These are phyloP conservation scores for Leucophenga montana DNA, from an alignment of 2,888 invertebrate species.

Conservation along the genomic window DNA sequence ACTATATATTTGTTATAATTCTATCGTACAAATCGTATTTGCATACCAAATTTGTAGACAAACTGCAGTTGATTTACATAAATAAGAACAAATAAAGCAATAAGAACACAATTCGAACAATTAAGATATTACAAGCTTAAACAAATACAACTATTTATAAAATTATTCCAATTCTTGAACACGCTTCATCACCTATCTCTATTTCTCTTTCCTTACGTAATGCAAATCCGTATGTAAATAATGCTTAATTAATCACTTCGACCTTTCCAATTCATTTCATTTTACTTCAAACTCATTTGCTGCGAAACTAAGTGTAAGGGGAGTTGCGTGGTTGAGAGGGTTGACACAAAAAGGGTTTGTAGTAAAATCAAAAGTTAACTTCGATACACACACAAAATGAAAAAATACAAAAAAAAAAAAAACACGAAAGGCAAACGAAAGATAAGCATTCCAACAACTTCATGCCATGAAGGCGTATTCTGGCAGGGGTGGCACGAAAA, in stretches of 20 bases:
- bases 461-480: background rate
- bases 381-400: background rate
- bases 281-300: background rate
- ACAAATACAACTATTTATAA: constrained; percentile 8
- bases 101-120: constrained; percentile 5
- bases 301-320: background rate
- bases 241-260: constrained; percentile 41
- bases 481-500: background rate
- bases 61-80: constrained; percentile 12
- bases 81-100: background rate
- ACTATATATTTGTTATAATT: background rate
- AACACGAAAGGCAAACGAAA: background rate
- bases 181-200: background rate
- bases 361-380: constrained; percentile 29
- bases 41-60: constrained; percentile 7
- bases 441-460: constrained; percentile 18
- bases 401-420: background rate
- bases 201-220: background rate
- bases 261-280: constrained; percentile 40
- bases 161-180: background rate
- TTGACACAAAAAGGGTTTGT: constrained; percentile 9
- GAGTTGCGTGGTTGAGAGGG: background rate
- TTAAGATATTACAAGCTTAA: constrained; percentile 25
- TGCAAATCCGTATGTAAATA: constrained; percentile 30
- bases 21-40: constrained; percentile 20